phyloP scores from a whole-genome alignment of 2,797 vertebrate species.

The Karalla daura region DNA sequence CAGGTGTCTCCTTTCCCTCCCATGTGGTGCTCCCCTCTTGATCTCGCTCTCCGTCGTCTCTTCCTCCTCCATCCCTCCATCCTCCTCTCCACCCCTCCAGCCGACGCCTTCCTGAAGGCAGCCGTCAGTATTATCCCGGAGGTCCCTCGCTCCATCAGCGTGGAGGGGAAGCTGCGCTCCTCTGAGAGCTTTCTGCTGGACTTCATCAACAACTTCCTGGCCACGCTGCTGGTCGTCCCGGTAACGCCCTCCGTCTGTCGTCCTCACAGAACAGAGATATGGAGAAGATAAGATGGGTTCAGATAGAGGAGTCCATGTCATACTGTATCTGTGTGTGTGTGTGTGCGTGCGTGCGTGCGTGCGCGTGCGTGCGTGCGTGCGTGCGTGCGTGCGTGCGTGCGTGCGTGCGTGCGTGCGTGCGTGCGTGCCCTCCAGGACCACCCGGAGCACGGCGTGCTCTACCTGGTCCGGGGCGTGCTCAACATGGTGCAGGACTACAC shows the following conservation, averaged over 20 bases:
- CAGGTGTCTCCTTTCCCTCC: neutral
- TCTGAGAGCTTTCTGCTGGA: constrained; percentile 93
- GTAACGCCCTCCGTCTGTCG: constrained; percentile 74
- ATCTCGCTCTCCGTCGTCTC: neutral
- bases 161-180: constrained; percentile 93
- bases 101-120: constrained; percentile 96
- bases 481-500: constrained; percentile 98
- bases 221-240: constrained; percentile 92
- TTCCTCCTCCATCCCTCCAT: neutral
- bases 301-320: no score
- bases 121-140: constrained; percentile 92
- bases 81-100: constrained; percentile 71
- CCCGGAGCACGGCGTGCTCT: constrained; percentile 95
- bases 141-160: constrained; percentile 91
- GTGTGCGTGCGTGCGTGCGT: no score
- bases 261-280: neutral
- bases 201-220: constrained; percentile 95
- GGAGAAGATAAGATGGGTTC: neutral
- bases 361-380: no score
- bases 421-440: constrained; percentile 87
- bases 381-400: neutral
- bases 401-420: constrained; percentile 1
- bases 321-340: no score
- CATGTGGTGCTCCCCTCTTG: neutral
- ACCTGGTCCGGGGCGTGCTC: constrained; percentile 93